These are phyloP conservation scores for Apus apus DNA, from an alignment of 2,113 vertebrate species.

Conservation along the genomic window DNA sequence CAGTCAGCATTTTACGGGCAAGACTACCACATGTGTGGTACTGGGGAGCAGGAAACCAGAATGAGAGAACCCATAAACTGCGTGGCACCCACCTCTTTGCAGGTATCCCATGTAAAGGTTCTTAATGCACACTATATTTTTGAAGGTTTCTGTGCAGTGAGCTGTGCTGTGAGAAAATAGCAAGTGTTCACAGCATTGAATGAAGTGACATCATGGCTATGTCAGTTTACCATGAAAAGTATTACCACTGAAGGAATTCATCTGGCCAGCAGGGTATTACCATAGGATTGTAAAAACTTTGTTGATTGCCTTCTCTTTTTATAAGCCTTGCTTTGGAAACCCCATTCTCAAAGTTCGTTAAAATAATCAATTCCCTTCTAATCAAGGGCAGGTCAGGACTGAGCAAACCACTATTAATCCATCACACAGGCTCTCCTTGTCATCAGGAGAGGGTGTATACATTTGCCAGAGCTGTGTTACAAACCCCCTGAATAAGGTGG, in stretches of 20 bases:
- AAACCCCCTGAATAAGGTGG: not conserved
- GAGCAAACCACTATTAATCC: not conserved
- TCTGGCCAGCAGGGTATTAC: not conserved
- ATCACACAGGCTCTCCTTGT: not conserved
- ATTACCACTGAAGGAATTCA: not conserved
- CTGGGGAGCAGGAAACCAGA: conserved; percentile 49
- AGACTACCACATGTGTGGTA: conserved; percentile 70
- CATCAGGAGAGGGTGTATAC: not conserved
- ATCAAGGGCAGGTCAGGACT: not conserved
- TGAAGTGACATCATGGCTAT: fast-evolving
- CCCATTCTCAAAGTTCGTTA: not conserved
- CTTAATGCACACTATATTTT: not conserved
- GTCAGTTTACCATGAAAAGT: not conserved
- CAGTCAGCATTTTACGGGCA: conserved; percentile 91
- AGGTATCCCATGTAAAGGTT: conserved; percentile 77
- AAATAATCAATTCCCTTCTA: not conserved
- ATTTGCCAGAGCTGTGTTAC: not conserved
- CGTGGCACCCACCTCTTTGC: conserved; percentile 86
- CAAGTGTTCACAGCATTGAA: not conserved
- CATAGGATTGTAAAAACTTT: not conserved
- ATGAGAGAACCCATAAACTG: conserved; percentile 79
- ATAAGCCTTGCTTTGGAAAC: not conserved
- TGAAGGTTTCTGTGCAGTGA: fast-evolving
- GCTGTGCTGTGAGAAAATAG: not conserved
- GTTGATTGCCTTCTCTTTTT: not conserved